Percentiles rank a stretch among this genome's conserved stretches.
These are phyloP conservation scores for Fragum sueziense DNA, from an alignment of 2,888 invertebrate genomes.

Conservation along the genomic window DNA sequence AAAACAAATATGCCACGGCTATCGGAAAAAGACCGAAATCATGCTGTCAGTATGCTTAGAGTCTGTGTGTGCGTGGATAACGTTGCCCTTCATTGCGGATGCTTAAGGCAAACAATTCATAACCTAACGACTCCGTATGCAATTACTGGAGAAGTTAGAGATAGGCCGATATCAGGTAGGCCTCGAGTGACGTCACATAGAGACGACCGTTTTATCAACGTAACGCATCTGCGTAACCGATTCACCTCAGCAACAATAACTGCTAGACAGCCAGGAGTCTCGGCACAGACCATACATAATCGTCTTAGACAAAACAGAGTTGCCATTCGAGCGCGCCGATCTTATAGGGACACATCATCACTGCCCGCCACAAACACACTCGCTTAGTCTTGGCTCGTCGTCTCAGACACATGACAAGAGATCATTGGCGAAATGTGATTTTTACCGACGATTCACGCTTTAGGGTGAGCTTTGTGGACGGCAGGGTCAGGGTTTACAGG, in stretches of 20 bases:
- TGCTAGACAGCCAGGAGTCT: slow-evolving; percentile 12
- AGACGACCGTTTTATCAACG: slow-evolving; percentile 10
- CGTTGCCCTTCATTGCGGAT: slow-evolving; percentile 28
- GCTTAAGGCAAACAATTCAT: slow-evolving; percentile 21
- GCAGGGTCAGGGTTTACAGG: slow-evolving; percentile 9
- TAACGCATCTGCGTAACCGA: slow-evolving; percentile 18
- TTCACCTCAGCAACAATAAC: slow-evolving; percentile 8
- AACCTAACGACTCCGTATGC: slow-evolving; percentile 3
- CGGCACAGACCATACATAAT: slow-evolving; percentile 12
- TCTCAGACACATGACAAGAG: slow-evolving; percentile 17
- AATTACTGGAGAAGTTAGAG: slow-evolving; percentile 7
- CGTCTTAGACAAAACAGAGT: neutral
- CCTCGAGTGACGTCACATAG: slow-evolving; percentile 1
- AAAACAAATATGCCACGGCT: slow-evolving; percentile 21
- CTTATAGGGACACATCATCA: slow-evolving; percentile 14
- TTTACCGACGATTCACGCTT: slow-evolving; percentile 13
- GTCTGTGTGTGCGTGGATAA: slow-evolving; percentile 19
- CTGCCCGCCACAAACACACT: slow-evolving; percentile 5
- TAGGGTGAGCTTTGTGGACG: slow-evolving; percentile 22
- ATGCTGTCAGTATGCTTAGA: slow-evolving; percentile 28
- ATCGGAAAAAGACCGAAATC: slow-evolving; percentile 33
- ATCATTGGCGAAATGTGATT: slow-evolving; percentile 2
- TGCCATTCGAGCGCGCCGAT: neutral
- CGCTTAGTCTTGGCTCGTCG: slow-evolving; percentile 13
- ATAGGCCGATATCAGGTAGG: slow-evolving; percentile 3